These are phyloP conservation scores for Leucopsar rothschildi DNA, from an alignment of 2,113 vertebrate genomes.

Conservation along the genomic window DNA sequence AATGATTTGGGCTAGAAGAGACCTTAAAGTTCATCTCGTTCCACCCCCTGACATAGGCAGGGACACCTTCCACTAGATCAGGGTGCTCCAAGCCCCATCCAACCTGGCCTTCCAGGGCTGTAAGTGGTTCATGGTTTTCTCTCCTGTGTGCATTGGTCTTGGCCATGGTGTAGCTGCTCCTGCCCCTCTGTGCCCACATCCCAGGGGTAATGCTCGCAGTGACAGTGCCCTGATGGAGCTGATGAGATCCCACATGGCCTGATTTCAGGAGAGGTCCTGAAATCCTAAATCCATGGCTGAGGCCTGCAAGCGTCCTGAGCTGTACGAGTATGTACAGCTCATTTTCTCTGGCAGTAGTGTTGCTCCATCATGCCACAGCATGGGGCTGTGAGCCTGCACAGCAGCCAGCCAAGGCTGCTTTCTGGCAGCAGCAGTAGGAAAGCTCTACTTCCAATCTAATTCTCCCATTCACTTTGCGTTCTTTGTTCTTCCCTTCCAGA, in stretches of 20 bases:
- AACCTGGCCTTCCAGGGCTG: not conserved
- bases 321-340: not conserved
- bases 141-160: fast-evolving
- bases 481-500: slow-evolving; percentile 51
- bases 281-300: not conserved
- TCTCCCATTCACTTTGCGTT: not conserved
- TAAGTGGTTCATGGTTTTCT: not conserved
- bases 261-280: not conserved
- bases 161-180: not conserved
- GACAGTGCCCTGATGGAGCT: not conserved
- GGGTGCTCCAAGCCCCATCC: not conserved
- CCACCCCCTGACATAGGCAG: not conserved
- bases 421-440: not conserved
- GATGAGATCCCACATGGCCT: not conserved
- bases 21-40: not conserved
- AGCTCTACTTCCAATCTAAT: not conserved
- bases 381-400: slow-evolving; percentile 29
- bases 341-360: not conserved
- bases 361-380: slow-evolving; percentile 12
- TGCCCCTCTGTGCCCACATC: not conserved
- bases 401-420: not conserved
- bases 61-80: not conserved
- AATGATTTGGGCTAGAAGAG: not conserved
- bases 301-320: fast-evolving
- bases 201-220: not conserved